phyloP scores from a whole-genome alignment of 2,797 vertebrate genomes.

The Sebastes matsubarae region DNA sequence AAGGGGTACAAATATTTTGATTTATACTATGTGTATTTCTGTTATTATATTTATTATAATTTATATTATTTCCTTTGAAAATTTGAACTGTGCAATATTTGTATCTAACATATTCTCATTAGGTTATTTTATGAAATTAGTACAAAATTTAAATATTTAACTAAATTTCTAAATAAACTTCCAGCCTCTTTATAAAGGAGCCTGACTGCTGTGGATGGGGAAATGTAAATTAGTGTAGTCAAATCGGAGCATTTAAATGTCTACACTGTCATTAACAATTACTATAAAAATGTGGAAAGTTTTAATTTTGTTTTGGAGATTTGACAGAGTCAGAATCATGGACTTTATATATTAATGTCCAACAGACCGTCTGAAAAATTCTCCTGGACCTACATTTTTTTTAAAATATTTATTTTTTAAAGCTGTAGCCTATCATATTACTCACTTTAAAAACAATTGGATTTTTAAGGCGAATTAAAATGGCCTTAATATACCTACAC shows the following conservation, averaged over 20 bases:
- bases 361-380: not conserved
- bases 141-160: not conserved
- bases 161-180: not conserved
- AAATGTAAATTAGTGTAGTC: not conserved
- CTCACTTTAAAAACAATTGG: not conserved
- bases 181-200: fast-evolving
- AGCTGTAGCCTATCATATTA: not conserved
- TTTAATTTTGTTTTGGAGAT: not conserved
- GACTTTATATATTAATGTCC: not conserved
- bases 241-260: not conserved
- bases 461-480: not conserved
- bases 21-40: not conserved
- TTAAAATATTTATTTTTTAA: fast-evolving
- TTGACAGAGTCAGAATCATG: not conserved
- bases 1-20: not conserved
- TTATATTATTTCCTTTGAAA: not conserved
- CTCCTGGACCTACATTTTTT: not conserved
- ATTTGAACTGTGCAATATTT: not conserved
- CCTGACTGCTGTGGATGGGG: not conserved
- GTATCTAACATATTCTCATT: not conserved
- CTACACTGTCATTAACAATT: not conserved
- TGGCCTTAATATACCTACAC: not conserved
- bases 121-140: not conserved
- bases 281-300: not conserved
- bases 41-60: too few relatives aligned